Evolutionary conservation across 2,797 vertebrate genomes (phyloP), one percentile per base, ranked within the genome.

Genomic region (Amblyopsis hoosieri): DNA sequence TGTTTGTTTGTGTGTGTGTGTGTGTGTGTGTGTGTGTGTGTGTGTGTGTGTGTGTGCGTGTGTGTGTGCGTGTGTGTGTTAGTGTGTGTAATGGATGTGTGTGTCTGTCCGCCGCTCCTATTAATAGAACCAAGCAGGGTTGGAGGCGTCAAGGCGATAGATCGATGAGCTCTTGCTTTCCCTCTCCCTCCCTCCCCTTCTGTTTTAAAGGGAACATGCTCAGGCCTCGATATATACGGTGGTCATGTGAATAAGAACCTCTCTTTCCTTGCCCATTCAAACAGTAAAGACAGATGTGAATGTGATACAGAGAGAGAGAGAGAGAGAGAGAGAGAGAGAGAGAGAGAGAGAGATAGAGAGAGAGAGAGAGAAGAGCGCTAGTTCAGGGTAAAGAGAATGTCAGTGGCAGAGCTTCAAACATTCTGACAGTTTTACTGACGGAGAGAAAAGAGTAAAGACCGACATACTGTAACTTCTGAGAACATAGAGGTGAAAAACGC

Each of bases 121-220:
- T 89, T 89, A 86, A 90, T 91, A 93, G 88, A 54, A 75, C 52
- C 42, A 64, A 62, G 69, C 66, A 71, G 63, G 69, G 75, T 76
- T 81, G 77, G 69, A 81, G 75, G 83, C 82, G 85, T 85, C 85
- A 82, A 79, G 69, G 72, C 76, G 49, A 47, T 45, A 53, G 73
- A 79, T 62, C 58, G 82, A 75, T 74, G 80, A 69, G 71, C 45
- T 59, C 37, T 15, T 29, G 23, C 15, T 47, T 49, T 63, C 19
- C 9, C 13, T 19, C 42, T 29, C 55, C n/a, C n/a, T 47, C 50
- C 4, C 8, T 23, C 45, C 78, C 67, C 66, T 33, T 55, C 66
- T 75, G 33, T 37, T 37, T 37, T 37, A 37, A 37, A 37, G 33
- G 8, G 33, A 37, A 37, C 33, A 1, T 9, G 33, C 33, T 37